These are phyloP conservation scores for Brachionus paranguensis DNA, from an alignment of 1,140 invertebrate genomes.

Conservation along the genomic window DNA sequence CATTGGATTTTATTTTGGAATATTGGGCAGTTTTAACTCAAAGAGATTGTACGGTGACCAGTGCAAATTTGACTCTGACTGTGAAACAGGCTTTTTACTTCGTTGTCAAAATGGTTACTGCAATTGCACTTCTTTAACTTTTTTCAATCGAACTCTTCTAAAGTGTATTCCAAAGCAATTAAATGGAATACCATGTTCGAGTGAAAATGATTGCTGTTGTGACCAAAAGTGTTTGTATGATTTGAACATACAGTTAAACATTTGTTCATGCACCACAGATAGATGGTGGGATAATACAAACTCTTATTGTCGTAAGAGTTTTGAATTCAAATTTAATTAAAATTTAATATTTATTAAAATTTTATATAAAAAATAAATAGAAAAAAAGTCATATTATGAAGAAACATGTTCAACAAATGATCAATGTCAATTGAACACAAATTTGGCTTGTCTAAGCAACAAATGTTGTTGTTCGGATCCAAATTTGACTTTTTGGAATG, in stretches of 20 bases:
- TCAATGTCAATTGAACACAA: neutral
- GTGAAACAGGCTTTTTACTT: neutral
- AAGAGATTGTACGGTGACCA: neutral
- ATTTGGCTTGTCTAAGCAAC: neutral
- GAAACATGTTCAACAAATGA: neutral
- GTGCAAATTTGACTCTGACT: neutral
- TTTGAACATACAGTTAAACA: too few relatives aligned
- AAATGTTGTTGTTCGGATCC: neutral
- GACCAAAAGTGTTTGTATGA: neutral
- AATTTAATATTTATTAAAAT: neutral
- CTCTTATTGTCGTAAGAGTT: neutral
- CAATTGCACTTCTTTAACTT: neutral
- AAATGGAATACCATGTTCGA: neutral
- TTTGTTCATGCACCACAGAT: neutral
- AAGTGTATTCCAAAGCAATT: neutral
- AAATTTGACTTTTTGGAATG: constrained; percentile 7
- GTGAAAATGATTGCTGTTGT: neutral
- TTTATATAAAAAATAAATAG: neutral
- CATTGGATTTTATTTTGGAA: neutral
- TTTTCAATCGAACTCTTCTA: neutral
- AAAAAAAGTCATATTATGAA: neutral
- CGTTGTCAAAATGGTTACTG: neutral
- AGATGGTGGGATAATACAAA: neutral
- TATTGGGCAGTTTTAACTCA: neutral
- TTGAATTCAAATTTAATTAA: too few relatives aligned